Base-by-base conservation (phyloP, 92 coral and sea anemone genomes). In the Zoanthus gigantus region DNA sequence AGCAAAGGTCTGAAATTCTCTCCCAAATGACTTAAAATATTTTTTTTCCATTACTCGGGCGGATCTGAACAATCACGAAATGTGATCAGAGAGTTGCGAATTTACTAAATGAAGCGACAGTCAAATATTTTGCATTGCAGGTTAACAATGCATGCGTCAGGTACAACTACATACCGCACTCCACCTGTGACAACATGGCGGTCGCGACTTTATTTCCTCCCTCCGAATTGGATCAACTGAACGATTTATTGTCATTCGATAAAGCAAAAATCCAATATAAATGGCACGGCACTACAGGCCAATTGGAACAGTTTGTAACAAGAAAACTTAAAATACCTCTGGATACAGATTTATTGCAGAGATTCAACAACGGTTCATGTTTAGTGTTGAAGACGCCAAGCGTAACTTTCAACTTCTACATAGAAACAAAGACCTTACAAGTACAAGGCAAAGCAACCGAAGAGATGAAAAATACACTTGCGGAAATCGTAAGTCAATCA, bases 381-480 rank as follows among this genome's bases (percentile, higher is more conserved):
- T 65, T 74, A 14, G 89, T 66, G 89, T 86, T 83, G 89, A 66
- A 50, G 77, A 86, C 78, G 29, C 50, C 89, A 86, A 86, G 83
- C 73, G 83, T 86, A 79, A 86, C 83, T 31, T 86, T 86, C n/a
- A 86, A 86, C 69, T 74, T 86, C 57, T 86, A 46, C 72, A 28
- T 17, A 56, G 72, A 84, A 45, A 73, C 88, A 42, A 76, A 76
- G 74, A 77, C 89, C 77, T 72, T 86, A 28, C 72, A 76, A 53
- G 76, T 86, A 47, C 84, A 86, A 77, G 89, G 84, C 61, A 86
- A 86, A 86, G 84, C 71, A 76, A 76, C 67, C 10, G 82, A 76
- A 30, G 61, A 76, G 82, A 76, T 76, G 67, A 76, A 53, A 53
- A 76, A 76, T 17, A 76, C 81, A 76, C 67, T 76, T 76, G 66